Base-by-base conservation (phyloP, 2,888 invertebrate genomes). In the Buathra laborator region DNA sequence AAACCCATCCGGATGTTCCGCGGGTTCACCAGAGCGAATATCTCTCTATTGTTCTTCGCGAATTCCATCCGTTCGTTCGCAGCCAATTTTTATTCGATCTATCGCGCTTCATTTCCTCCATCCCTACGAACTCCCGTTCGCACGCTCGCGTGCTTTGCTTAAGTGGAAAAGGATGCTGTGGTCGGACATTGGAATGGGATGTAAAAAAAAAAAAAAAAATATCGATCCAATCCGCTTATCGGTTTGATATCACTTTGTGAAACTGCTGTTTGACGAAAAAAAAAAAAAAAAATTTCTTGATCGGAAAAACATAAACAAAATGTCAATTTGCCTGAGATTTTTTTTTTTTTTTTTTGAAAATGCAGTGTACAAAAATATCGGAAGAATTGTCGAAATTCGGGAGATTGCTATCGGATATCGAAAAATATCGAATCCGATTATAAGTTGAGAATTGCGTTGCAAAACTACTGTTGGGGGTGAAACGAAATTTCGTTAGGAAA, bases 81-180 rank as follows among this genome's bases (percentile, higher is more conserved):
- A 12, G 10, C 3, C 19, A 56, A 56, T 29, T 70, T 29, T 68
- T 43, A 29, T 48, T 64, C 46, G 10, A 44, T 77, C 16, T 62
- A 10, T 67, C 53, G 56, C 80, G 77, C 76, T 72, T 53, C 51
- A 72, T 29, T 72, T 70, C 48, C 70, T 70, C 70, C 16, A 44
- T 29, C 44, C 70, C 59, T 37, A 9, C 37, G 37, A 37, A 37
- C 9, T 9, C 6, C 5, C 37, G 37, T 24, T 24, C 24, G 24
- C 24, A 24, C 37, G 5, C 37, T 5, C 37, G 7, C 37, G 9
- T 16, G 43, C 64, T 66, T 70, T 29, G 53, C 64, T 32, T 75
- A 78, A 81, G 84, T 84, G 81, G 77, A 81, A 84, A 81, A 81
- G 74, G 81, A 81, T 78, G 78, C 64, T 74, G 84, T 29, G 81